Evolutionary conservation across 2,797 vertebrate genomes (phyloP).

Genomic region (Hippocampus kuda): DNA sequence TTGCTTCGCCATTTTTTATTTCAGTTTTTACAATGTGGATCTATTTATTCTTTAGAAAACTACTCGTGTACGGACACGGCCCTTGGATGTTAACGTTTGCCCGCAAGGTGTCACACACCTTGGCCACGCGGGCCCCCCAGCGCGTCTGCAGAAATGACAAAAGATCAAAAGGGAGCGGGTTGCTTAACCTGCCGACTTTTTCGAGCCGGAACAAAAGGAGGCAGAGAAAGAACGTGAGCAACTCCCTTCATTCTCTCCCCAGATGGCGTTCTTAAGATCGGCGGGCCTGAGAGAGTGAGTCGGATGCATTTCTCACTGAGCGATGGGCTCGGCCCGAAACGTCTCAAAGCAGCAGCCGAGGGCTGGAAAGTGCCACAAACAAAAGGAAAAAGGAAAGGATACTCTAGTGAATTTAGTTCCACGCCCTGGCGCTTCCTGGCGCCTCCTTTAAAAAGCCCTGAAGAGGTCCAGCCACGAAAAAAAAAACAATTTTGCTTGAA

Average conservation of each 20-base stretch:
- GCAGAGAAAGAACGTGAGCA: conserved; percentile 56
- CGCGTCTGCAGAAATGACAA: conserved; percentile 43
- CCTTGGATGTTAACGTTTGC: background rate
- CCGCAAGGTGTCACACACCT: conserved; percentile 22
- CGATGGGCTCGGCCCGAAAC: conserved; percentile 26
- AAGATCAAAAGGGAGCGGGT: conserved; percentile 60
- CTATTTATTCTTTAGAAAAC: background rate
- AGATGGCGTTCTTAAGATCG: conserved; percentile 58
- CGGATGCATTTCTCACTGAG: conserved; percentile 53
- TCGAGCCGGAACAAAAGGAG: conserved; percentile 70
- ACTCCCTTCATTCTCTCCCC: conserved; percentile 64
- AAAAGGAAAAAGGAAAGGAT: conserved; percentile 55
- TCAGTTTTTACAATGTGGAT: background rate
- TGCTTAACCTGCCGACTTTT: conserved; percentile 84
- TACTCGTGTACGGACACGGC: background rate
- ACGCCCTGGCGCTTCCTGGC: conserved; percentile 33
- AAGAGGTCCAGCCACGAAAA: conserved; percentile 39
- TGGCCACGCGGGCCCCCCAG: conserved; percentile 16
- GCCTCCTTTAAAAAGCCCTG: conserved; percentile 33
- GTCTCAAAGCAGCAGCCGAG: conserved; percentile 46
- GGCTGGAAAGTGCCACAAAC: conserved; percentile 50
- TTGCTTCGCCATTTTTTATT: background rate
- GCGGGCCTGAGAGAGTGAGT: conserved; percentile 50
- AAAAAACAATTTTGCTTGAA: conserved; percentile 44
- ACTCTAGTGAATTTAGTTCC: conserved; percentile 55